Percentiles rank a stretch among this genome's conserved stretches.
Evolutionary conservation across 2,797 vertebrate species (phyloP).

Genomic region (Etheostoma perlongum): DNA sequence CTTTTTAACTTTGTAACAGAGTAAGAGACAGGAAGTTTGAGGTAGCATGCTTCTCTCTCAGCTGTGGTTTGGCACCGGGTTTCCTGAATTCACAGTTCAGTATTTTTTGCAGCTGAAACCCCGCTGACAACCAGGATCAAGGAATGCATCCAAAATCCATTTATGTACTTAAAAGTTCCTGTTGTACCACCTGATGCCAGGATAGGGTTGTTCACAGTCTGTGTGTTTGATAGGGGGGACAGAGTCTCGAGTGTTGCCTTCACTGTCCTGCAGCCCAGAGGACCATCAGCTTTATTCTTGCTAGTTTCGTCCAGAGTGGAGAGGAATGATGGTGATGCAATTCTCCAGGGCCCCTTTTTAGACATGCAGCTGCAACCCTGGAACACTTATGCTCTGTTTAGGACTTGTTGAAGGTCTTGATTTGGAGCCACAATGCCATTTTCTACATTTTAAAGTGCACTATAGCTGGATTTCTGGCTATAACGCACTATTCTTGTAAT

Average conservation of each 20-base stretch:
- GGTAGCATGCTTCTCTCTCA: constrained; percentile 18
- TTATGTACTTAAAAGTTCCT: constrained; percentile 1
- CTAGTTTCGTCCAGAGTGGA: constrained; percentile 67
- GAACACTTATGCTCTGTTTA: constrained; percentile 46
- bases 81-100: constrained; percentile 59
- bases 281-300: constrained; percentile 27
- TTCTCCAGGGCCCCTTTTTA: constrained; percentile 63
- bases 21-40: constrained; percentile 49
- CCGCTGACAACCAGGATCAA: constrained; percentile 28
- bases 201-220: neutral
- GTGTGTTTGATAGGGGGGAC: neutral
- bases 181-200: constrained; percentile 35
- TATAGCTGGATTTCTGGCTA: neutral
- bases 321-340: constrained; percentile 78
- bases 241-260: constrained; percentile 11
- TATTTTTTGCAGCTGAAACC: constrained; percentile 20
- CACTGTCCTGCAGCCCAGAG: constrained; percentile 13
- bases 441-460: neutral
- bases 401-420: constrained; percentile 32
- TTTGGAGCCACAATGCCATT: neutral
- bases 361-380: constrained; percentile 69
- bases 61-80: constrained; percentile 56
- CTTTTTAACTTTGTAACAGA: constrained; percentile 29
- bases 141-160: constrained; percentile 18
- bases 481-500: neutral